These are phyloP conservation scores for Cyanistes caeruleus DNA, from an alignment of 2,113 vertebrate species.

Conservation along the genomic window DNA sequence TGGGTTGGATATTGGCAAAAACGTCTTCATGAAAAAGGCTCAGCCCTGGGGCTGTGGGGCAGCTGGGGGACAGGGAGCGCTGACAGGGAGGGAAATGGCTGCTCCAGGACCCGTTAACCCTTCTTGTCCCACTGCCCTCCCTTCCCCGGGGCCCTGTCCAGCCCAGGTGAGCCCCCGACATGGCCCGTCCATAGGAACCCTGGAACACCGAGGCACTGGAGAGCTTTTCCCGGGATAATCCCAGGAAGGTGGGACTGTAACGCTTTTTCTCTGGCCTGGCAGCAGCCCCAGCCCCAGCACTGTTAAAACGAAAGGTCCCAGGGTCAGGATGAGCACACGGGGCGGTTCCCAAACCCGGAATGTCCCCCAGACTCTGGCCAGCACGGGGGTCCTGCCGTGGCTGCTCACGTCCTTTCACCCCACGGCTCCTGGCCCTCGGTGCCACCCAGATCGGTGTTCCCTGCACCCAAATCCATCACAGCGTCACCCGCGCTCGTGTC, in stretches of 20 bases:
- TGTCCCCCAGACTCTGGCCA: fast-evolving
- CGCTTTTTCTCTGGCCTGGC: neutral
- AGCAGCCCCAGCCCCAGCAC: neutral
- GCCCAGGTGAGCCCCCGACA: fast-evolving
- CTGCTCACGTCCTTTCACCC: fast-evolving
- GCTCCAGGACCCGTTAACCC: neutral
- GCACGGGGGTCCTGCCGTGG: neutral
- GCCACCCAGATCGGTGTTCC: neutral
- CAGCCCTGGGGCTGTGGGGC: neutral
- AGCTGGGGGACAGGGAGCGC: neutral
- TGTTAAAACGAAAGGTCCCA: neutral
- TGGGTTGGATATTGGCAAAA: neutral
- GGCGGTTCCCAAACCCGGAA: neutral
- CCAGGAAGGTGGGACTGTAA: fast-evolving
- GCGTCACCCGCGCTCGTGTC: fast-evolving
- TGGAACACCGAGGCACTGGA: neutral
- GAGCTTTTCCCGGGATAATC: neutral
- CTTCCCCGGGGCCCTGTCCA: neutral
- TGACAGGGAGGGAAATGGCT: neutral
- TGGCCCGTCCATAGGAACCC: fast-evolving
- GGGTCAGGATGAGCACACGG: neutral
- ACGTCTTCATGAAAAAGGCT: neutral
- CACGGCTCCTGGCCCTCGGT: neutral
- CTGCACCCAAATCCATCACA: neutral
- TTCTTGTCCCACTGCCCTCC: neutral